Conservation (phyloP, 2,888 invertebrate species). For the Venusia cambrica region DNA sequence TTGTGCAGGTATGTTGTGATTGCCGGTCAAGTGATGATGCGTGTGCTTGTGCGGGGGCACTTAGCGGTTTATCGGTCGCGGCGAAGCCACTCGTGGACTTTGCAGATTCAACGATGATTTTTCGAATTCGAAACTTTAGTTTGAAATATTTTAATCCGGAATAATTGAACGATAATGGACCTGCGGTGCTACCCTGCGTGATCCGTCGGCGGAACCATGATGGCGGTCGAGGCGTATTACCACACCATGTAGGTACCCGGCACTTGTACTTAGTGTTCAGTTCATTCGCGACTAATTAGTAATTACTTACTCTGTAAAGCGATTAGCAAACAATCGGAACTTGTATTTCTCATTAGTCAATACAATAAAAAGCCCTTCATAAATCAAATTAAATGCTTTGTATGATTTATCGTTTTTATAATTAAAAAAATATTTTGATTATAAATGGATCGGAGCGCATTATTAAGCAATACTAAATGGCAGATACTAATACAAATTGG, state of each 20-base stretch:
- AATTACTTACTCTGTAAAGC: constrained; percentile 29
- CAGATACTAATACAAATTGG: too few species aligned
- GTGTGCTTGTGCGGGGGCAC: constrained; percentile 51
- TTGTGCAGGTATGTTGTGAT: constrained; percentile 79
- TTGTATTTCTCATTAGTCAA: constrained; percentile 20
- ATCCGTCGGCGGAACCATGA: constrained; percentile 52
- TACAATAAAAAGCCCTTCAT: constrained; percentile 18
- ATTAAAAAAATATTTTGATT: background rate
- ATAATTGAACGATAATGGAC: constrained; percentile 46
- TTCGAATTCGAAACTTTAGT: constrained; percentile 11
- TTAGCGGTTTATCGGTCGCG: constrained; percentile 28
- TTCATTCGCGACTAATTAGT: constrained; percentile 30
- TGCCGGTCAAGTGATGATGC: constrained; percentile 71
- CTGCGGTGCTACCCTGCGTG: constrained; percentile 56
- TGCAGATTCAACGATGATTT: constrained; percentile 11
- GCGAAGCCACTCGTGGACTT: constrained; percentile 7
- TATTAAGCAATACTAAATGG: too few species aligned
- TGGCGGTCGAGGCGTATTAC: constrained; percentile 64
- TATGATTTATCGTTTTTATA: background rate
- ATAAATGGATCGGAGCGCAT: too few species aligned
- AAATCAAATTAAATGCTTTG: too few species aligned
- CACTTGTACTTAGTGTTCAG: constrained; percentile 13
- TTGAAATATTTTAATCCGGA: constrained; percentile 10
- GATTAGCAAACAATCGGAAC: constrained; percentile 22
- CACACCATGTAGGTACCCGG: constrained; percentile 50